Base-by-base conservation (phyloP, 2,797 vertebrate genomes). In the Karalla daura region DNA sequence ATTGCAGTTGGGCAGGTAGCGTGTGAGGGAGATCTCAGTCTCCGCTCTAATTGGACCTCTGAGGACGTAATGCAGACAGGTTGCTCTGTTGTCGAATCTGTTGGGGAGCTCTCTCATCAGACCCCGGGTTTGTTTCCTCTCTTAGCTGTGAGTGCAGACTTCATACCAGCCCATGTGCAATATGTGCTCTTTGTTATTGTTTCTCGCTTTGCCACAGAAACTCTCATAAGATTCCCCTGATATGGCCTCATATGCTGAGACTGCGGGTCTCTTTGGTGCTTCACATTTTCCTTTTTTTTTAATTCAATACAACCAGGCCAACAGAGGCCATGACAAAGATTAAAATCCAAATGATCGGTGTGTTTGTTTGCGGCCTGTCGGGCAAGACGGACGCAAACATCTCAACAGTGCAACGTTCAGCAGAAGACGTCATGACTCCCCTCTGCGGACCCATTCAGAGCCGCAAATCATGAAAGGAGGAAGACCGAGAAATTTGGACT, bases 21-120 rank as follows among this genome's bases (percentile, higher is more conserved):
- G 56, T 58, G 18, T 54, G 44, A 47, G 27, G 36, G 32, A 45
- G 35, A 72, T 28, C 49, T 60, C 67, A 14, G 33, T 58, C 55
- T 74, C 28, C 14, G 2, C 43, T 76, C 37, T 86, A 87, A 87
- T 83, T 87, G 70, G 78, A 63, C 82, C 68, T 69, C 43, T 50
- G 77, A 85, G 84, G 70, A 74, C 43, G 20, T 61, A 24, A 44
- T 37, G 44, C 24, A 18, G 46, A 67, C 52, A 5, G 51, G 46
- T 24, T 25, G 60, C 59, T 72, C 39, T 68, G 69, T 50, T 53
- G 52, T 37, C 52, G 40, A 63, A 67, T 63, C 53, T 70, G 46
- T 30, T 45, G 36, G 17, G 32, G 39, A 62, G 25, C 14, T 23
- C n/a, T 13, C 18, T 7, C 32, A n/a, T 39, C 11, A 43, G 30